Evolutionary conservation across 2,797 vertebrate genomes (phyloP), one percentile per base, ranked within the genome.

Genomic region (Myripristis jacobus): DNA sequence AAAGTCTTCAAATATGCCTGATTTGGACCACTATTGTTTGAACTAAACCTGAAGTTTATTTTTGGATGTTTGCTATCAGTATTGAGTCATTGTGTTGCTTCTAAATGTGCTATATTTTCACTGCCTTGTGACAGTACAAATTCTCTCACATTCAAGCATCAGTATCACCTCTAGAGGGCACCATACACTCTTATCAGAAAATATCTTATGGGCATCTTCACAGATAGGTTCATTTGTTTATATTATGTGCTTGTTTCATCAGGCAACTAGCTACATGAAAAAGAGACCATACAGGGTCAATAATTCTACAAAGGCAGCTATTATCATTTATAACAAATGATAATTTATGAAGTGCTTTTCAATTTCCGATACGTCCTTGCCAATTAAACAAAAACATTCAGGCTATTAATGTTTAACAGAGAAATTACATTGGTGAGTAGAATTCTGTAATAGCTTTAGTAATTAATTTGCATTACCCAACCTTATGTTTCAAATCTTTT

Each of bases 401-500:
- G 41, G 15, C 41, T 15, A 43, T 43, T 43, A 16, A 15, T 43
- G 41, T 5, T 43, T 43, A 43, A 4, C 15, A 5, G 4, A 47
- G 0, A 58, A 53, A 31, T 54, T n/a, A 18, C 15, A 60, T 12
- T 74, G 67, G 0, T 31, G 3, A 15, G 25, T 31, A 15, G 43
- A 7, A 47, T 59, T 13, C 52, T 57, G 29, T 9, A 50, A 24
- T 21, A 56, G 24, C 38, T 25, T 66, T 41, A 22, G 12, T 53
- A 61, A 46, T 68, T 72, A 22, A 71, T 74, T 59, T 56, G 44
- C 46, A 47, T 61, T 44, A 59, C 24, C 7, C 48, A 21, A 43
- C 27, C 22, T 60, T 21, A 63, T 91, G 85, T 59, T 94, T 66
- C 62, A 88, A 89, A 80, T 94, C 91, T 1, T 91, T 90, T 80